A percentile compares a stretch with the other conserved stretches of the same genome.
phyloP scores from a whole-genome alignment of 2,113 vertebrate genomes.

The Xiphophorus couchianus region DNA sequence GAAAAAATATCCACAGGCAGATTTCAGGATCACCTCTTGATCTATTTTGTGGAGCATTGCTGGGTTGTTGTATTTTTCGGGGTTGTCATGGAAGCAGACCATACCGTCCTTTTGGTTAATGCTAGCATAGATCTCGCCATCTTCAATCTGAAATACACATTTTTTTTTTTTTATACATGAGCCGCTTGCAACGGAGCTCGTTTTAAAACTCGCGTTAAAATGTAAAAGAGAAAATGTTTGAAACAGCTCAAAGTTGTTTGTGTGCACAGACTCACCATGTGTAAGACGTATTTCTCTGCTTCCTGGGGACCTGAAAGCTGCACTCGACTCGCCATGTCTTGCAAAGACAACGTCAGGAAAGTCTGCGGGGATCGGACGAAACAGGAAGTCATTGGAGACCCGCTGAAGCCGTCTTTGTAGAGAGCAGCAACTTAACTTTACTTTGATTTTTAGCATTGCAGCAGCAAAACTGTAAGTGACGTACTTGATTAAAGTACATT shows the following conservation, averaged over 20 bases:
- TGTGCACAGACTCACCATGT: conserved; percentile 87
- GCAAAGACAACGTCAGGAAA: conserved; percentile 95
- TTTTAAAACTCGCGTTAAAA: not conserved
- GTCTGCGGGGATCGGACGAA: conserved; percentile 81
- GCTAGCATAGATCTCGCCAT: conserved; percentile 99
- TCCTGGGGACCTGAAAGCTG: conserved; percentile 96
- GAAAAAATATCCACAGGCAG: not conserved
- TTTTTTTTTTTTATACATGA: too few species aligned
- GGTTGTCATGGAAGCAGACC: conserved; percentile 99
- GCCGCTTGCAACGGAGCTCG: not conserved
- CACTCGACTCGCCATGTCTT: conserved; percentile 99
- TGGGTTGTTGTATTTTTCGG: conserved; percentile 99
- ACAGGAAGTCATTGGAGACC: not conserved
- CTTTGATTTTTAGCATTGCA: not conserved
- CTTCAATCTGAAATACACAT: conserved; percentile 88
- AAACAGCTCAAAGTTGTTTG: not conserved
- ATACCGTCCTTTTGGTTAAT: conserved; percentile 99
- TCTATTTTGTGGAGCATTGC: conserved; percentile 99
- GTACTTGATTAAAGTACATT: too few species aligned
- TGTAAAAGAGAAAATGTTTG: not conserved
- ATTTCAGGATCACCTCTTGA: conserved; percentile 87
- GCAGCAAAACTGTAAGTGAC: too few species aligned
- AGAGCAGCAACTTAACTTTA: not conserved
- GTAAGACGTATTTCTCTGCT: conserved; percentile 98
- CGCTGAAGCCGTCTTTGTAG: not conserved